A percentile compares a stretch with the other conserved stretches of the same genome.
phyloP scores from a whole-genome alignment of 2,888 invertebrate genomes.

The Trisateles emortualis region DNA sequence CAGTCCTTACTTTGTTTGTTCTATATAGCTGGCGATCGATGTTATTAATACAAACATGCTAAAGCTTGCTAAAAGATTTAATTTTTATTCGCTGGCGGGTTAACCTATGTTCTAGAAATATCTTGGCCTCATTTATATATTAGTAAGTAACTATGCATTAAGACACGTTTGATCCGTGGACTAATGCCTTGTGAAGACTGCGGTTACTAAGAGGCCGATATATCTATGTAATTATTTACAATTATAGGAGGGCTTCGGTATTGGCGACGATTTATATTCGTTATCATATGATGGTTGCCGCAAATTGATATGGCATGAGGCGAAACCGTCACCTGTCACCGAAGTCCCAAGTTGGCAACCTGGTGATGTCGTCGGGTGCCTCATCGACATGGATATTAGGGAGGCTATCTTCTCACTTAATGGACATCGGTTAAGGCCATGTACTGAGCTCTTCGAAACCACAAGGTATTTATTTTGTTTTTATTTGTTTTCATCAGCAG shows the following conservation, averaged over 20 bases:
- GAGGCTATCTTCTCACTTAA: constrained; percentile 94
- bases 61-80: too few relatives aligned
- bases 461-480: constrained; percentile 88
- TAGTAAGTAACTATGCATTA: too few relatives aligned
- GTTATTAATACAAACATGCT: too few relatives aligned
- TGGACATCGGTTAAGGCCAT: constrained; percentile 90
- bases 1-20: too few relatives aligned
- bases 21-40: too few relatives aligned
- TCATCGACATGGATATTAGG: constrained; percentile 91
- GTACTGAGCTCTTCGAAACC: constrained; percentile 91
- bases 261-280: constrained; percentile 96
- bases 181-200: too few relatives aligned
- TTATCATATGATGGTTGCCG: constrained; percentile 97
- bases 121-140: too few relatives aligned
- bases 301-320: constrained; percentile 95
- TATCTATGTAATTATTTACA: neutral
- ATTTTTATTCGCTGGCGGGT: too few relatives aligned
- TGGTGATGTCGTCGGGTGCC: constrained; percentile 94
- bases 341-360: constrained; percentile 91
- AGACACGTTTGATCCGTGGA: too few relatives aligned
- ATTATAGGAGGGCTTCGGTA: constrained; percentile 95
- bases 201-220: too few relatives aligned
- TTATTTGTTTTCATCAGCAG: neutral
- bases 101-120: too few relatives aligned
- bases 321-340: constrained; percentile 88